These are phyloP conservation scores for Podarcis muralis DNA, from an alignment of 2,113 vertebrate genomes.

Conservation along the genomic window DNA sequence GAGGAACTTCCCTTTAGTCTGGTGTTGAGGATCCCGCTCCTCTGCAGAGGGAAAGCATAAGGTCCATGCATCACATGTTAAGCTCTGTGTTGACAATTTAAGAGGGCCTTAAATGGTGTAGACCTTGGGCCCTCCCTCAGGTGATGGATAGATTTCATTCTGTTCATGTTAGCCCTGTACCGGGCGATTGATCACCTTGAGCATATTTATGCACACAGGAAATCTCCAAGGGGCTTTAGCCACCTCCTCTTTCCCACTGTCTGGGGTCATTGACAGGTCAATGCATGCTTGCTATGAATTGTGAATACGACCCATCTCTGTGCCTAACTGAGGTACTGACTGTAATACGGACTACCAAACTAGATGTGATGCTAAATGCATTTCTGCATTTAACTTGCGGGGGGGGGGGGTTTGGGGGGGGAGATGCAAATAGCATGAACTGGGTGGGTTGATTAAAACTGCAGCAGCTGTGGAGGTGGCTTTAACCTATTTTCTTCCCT, in stretches of 20 bases:
- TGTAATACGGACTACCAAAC: not conserved
- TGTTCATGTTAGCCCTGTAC: not conserved
- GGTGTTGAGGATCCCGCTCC: not conserved
- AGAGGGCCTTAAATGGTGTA: not conserved
- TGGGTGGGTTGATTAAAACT: not conserved
- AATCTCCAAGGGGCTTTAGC: constrained; percentile 17
- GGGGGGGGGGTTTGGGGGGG: no score
- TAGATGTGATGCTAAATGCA: not conserved
- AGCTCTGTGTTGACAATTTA: not conserved
- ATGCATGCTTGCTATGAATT: not conserved
- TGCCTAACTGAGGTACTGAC: not conserved
- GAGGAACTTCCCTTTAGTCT: no score
- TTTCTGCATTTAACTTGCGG: not conserved
- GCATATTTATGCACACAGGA: constrained; percentile 22
- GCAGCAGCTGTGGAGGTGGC: no score
- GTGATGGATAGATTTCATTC: constrained; percentile 9
- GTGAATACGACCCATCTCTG: not conserved
- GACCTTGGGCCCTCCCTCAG: constrained; percentile 7
- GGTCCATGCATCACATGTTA: not conserved
- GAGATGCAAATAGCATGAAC: not conserved
- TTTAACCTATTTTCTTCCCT: not conserved
- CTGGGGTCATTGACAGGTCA: constrained; percentile 12
- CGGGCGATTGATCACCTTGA: constrained; percentile 4
- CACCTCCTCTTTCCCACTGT: constrained; percentile 11
- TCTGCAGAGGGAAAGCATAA: not conserved